A percentile compares a stretch with the other conserved stretches of the same genome.
Evolutionary conservation across 2,113 vertebrate species (phyloP).

Genomic region (Gymnorhina tibicen): DNA sequence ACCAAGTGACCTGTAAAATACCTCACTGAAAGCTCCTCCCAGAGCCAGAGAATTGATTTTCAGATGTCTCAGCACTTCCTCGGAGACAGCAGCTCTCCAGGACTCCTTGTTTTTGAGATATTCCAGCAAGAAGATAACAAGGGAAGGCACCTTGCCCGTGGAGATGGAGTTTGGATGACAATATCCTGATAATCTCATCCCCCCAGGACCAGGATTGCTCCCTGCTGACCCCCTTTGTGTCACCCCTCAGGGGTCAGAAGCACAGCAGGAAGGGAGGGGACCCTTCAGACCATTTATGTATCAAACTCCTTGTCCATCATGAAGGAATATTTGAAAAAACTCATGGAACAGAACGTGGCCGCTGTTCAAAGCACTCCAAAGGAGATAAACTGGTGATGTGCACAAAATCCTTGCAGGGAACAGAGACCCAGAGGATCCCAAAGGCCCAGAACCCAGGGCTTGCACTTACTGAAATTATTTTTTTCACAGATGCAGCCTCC

Average conservation of each 20-base stretch:
- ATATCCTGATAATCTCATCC: neutral
- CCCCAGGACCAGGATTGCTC: neutral
- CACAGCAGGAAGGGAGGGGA: neutral
- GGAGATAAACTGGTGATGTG: neutral
- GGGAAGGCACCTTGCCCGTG: neutral
- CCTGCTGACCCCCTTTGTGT: neutral
- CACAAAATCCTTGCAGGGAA: neutral
- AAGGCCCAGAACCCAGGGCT: neutral
- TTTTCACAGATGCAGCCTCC: neutral
- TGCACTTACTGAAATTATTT: neutral
- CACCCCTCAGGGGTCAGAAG: neutral
- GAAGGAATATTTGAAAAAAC: neutral
- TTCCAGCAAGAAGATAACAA: accelerated
- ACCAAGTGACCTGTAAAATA: neutral
- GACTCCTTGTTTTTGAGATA: neutral
- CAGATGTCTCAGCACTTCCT: neutral
- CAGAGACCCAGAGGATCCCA: neutral
- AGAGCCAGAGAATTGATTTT: neutral
- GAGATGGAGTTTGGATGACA: accelerated
- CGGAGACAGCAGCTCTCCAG: neutral
- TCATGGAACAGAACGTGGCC: neutral
- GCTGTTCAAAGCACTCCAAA: neutral
- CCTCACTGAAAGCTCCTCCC: neutral
- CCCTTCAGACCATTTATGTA: neutral
- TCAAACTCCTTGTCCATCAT: neutral